Evolutionary conservation across 2,888 invertebrate species (phyloP).

Genomic region (Phorcus lineatus): DNA sequence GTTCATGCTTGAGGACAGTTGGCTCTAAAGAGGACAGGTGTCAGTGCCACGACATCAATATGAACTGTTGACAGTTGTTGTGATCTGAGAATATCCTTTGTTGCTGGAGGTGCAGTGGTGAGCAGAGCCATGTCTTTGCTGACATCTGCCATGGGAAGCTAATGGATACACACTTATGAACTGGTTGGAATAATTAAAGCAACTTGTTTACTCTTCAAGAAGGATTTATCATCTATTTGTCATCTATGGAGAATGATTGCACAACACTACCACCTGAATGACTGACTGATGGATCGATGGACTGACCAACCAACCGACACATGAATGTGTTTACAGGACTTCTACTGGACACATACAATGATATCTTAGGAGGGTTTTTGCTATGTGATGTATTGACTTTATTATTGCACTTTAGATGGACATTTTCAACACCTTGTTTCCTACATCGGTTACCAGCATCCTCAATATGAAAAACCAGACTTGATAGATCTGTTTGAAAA

Average conservation of each 20-base stretch:
- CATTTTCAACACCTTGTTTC: slow-evolving; percentile 19
- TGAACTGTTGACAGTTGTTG: no score
- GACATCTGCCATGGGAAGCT: neutral
- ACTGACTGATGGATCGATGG: neutral
- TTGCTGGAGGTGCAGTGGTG: neutral
- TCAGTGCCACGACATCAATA: neutral
- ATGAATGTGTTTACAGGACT: slow-evolving; percentile 14
- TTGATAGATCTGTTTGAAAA: slow-evolving; percentile 30
- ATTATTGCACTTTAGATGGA: slow-evolving; percentile 19
- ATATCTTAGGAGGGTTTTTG: slow-evolving; percentile 8
- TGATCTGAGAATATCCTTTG: neutral
- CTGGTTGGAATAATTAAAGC: slow-evolving; percentile 3
- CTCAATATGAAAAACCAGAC: slow-evolving; percentile 13
- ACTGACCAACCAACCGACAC: no score
- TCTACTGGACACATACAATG: neutral
- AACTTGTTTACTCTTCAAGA: neutral
- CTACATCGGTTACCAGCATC: slow-evolving; percentile 23
- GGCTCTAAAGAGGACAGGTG: neutral
- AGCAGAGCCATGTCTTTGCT: neutral
- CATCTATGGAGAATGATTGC: neutral
- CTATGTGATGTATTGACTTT: slow-evolving; percentile 21
- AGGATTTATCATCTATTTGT: neutral
- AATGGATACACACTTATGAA: neutral
- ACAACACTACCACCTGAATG: neutral
- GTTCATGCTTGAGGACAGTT: no score